Evolutionary conservation across 2,797 vertebrate species (phyloP), one percentile per base, ranked within the genome.

Genomic region (Apogon hyalosoma): DNA sequence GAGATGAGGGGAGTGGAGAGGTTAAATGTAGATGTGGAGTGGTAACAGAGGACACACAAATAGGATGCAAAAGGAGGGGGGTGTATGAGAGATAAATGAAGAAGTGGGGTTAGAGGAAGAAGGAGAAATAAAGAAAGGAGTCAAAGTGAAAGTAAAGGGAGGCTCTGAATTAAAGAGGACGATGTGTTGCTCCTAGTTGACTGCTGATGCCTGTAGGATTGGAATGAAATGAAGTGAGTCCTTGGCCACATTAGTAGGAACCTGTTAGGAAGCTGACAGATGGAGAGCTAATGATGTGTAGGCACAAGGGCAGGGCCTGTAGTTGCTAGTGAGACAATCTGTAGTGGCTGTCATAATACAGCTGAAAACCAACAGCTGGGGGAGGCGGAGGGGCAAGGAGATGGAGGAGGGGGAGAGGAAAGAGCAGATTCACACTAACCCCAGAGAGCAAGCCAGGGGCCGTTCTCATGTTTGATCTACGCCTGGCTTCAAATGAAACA

Each of bases 241-340:
- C 77, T 88, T 86, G 86, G 87, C 74, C 76, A 63, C 77, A 74
- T 89, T 82, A 88, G 79, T 79, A 77, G 56, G 81, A 93, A 92
- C 88, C 90, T 93, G 92, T 88, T 90, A 69, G 76, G 66, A 84
- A 68, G 82, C 74, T 92, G 92, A 93, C 91, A 93, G 92, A 93
- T 85, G 82, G 78, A 75, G 47, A 56, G 80, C 79, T 93, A 92
- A 93, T 92, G 89, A 91, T 84, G 86, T 91, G 86, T 80, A 78
- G 86, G 86, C 85, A 76, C 79, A 81, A 90, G 87, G 59, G 77
- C 83, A 75, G 77, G 46, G 78, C 65, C 88, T 88, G 64, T 82
- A 86, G 87, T 82, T 88, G 88, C 73, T 64, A 79, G 83, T 86
- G 91, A 91, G 86, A 73, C 73, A 51, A 85, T 88, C 73, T 80